Conservation (phyloP, 2,888 invertebrate species). For the Drosophila mimica region DNA sequence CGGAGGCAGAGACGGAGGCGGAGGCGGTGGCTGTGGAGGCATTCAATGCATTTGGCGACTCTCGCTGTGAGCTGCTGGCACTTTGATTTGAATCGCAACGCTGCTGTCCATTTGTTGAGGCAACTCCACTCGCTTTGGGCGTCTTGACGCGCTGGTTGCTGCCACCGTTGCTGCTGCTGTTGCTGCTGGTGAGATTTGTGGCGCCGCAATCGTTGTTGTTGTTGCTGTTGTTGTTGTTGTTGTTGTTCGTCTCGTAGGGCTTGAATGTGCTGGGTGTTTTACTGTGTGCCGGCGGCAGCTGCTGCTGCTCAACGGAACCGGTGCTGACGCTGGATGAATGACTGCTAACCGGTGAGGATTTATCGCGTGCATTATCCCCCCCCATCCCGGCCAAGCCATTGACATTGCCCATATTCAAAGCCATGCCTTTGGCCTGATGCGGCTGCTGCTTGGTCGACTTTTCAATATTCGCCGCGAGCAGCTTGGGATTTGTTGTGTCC, state of each 20-base stretch:
- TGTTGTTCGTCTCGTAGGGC: slow-evolving; percentile 91
- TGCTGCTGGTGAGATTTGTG: slow-evolving; percentile 65
- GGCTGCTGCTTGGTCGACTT: slow-evolving; percentile 87
- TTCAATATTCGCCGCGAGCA: slow-evolving; percentile 90
- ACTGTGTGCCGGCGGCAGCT: slow-evolving; percentile 81
- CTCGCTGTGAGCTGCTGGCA: slow-evolving; percentile 86
- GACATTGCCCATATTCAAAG: slow-evolving; percentile 51
- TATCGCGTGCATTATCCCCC: slow-evolving; percentile 86
- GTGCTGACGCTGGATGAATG: slow-evolving; percentile 85
- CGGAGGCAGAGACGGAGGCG: slow-evolving; percentile 9
- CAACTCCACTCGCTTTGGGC: slow-evolving; percentile 52
- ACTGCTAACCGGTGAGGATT: slow-evolving; percentile 86
- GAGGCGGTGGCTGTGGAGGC: slow-evolving; percentile 64
- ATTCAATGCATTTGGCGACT: slow-evolving; percentile 74
- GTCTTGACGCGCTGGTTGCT: slow-evolving; percentile 66
- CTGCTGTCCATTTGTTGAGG: slow-evolving; percentile 72
- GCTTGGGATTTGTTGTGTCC: slow-evolving; percentile 92
- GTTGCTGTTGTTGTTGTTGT: slow-evolving; percentile 62
- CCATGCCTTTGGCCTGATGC: slow-evolving; percentile 83
- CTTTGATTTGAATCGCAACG: slow-evolving; percentile 93
- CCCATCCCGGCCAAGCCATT: slow-evolving; percentile 31
- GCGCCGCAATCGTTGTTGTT: slow-evolving; percentile 72
- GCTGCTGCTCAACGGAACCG: slow-evolving; percentile 83
- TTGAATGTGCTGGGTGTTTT: slow-evolving; percentile 87
- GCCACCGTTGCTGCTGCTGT: slow-evolving; percentile 26